phyloP scores from a whole-genome alignment of 2,888 invertebrate species.

The Hydrotaea cyrtoneurina region DNA sequence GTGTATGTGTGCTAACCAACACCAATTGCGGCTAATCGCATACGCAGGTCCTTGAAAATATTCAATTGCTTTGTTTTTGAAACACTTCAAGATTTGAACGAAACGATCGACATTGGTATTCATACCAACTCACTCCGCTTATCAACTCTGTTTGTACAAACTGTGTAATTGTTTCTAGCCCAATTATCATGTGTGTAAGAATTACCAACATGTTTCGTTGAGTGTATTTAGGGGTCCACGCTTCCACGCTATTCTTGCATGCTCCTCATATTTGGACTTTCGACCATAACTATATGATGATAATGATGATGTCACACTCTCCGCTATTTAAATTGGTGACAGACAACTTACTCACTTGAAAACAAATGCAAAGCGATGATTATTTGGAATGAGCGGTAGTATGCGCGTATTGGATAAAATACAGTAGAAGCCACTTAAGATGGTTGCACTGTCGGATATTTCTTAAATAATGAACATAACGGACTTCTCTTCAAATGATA shows the following conservation, averaged over 20 bases:
- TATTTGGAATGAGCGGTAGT: too few species aligned
- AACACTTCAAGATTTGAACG: background rate
- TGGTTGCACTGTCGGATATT: too few species aligned
- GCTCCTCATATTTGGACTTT: background rate
- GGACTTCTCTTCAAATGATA: too few species aligned
- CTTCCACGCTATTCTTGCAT: background rate
- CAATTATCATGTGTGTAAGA: background rate
- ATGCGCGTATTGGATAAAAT: too few species aligned
- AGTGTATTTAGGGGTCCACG: background rate
- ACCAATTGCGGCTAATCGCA: background rate
- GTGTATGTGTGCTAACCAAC: background rate
- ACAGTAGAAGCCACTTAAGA: too few species aligned
- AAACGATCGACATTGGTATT: too few species aligned
- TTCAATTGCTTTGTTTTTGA: conserved; percentile 11
- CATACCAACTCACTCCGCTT: too few species aligned
- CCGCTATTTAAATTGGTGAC: too few species aligned
- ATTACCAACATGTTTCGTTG: background rate
- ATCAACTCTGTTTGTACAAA: background rate
- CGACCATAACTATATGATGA: background rate
- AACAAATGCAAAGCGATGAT: background rate
- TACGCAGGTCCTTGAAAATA: background rate
- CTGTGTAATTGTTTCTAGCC: too few species aligned
- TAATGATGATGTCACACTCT: too few species aligned
- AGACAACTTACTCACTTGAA: background rate
- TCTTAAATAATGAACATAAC: too few species aligned